Evolutionary conservation across 2,797 vertebrate species (phyloP).

Genomic region (Cercopithecus petaurista): DNA sequence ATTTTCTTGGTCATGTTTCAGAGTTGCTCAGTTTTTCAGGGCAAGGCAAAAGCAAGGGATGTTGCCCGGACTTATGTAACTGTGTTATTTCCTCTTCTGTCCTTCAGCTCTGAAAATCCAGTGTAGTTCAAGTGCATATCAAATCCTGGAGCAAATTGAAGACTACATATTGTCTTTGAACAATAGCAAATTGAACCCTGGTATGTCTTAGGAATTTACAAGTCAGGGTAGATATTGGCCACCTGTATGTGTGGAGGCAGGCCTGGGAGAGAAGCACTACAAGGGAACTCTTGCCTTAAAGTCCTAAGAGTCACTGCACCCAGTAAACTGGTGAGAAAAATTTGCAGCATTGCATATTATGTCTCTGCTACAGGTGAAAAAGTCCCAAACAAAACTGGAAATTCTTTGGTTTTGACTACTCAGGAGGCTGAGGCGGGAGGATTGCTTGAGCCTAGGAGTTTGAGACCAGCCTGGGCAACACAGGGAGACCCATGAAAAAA

Average conservation of each 20-base stretch:
- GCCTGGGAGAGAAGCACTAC: not conserved
- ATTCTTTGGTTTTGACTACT: constrained; percentile 17
- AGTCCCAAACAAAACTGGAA: not conserved
- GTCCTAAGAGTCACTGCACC: not conserved
- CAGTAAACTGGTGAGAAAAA: not conserved
- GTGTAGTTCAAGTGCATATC: constrained; percentile 89
- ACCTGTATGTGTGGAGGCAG: constrained; percentile 33
- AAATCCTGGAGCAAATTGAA: constrained; percentile 91
- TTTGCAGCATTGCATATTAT: not conserved
- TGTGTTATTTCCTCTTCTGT: constrained; percentile 56
- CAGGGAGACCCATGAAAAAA: not conserved
- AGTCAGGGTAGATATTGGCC: constrained; percentile 88
- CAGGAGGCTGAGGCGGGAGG: not conserved
- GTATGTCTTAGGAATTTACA: constrained; percentile 89
- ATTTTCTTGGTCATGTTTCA: constrained; percentile 30
- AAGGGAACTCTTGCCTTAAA: not conserved
- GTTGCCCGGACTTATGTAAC: not conserved
- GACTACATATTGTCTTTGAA: constrained; percentile 80
- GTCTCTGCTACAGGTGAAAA: not conserved
- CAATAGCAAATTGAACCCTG: constrained; percentile 60
- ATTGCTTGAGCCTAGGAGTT: not conserved
- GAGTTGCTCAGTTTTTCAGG: not conserved
- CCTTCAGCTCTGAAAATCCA: constrained; percentile 91
- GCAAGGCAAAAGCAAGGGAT: not conserved
- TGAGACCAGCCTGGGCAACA: not conserved